Evolutionary conservation across 2,113 vertebrate genomes (phyloP), one percentile per base, ranked within the genome.

Genomic region (Chascanopsetta lugubris): DNA sequence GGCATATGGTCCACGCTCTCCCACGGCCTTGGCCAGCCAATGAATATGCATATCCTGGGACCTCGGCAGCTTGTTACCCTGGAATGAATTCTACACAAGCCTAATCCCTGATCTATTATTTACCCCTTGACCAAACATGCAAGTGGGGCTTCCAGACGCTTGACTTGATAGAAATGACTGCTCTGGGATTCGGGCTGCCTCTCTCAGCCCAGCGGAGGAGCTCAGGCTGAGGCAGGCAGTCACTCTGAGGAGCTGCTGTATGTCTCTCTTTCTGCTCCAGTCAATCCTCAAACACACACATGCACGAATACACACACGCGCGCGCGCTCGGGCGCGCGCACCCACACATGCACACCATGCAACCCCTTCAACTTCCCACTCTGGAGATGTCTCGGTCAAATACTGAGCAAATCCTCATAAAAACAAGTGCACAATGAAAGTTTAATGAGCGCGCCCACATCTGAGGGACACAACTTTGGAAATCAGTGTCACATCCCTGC

Each of bases 71-170:
- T 90, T 91, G 92, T 92, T 93, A 91, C 88, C 82, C 87, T 79
- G 84, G 85, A 89, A 92, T 89, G 86, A 89, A 91, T 92, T 91
- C 89, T 84, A 89, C 90, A 88, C 87, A 87, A 89, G 85, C 85
- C 89, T 91, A 92, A 92, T 93, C 91, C 91, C 91, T 90, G 90
- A 92, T 92, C 91, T 93, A 92, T 93, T 93, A 93, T 93, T 93
- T 93, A 93, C 85, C 90, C 91, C 90, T 89, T 92, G 91, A 92
- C 91, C 90, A 92, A 93, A 92, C 90, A 90, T 89, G 87, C 86
- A 88, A 92, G 90, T 85, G 89, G 89, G 86, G 89, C 87, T 90
- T 90, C 87, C 85, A 88, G 87, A 83, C 87, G 85, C 88, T 92
- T 83, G 80, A 85, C 86, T 89, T 89, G 86, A 90, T 91, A 87